phyloP scores from a whole-genome alignment of 2,113 vertebrate species.

The Nycticorax nycticorax region DNA sequence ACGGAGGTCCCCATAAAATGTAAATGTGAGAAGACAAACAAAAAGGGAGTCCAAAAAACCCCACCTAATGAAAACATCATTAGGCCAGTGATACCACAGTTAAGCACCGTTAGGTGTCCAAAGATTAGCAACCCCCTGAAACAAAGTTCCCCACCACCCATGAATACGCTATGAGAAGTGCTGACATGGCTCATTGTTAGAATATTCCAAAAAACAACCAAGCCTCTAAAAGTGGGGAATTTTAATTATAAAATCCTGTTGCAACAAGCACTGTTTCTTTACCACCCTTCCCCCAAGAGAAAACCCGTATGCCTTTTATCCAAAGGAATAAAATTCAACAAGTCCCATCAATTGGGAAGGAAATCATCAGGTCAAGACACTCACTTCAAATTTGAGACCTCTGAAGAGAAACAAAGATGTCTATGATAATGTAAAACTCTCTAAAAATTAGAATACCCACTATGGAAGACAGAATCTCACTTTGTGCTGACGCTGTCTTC shows the following conservation, averaged over 20 bases:
- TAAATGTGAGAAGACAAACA: neutral
- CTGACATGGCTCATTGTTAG: neutral
- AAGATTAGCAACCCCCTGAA: neutral
- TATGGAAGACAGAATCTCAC: neutral
- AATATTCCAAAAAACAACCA: neutral
- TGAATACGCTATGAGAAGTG: neutral
- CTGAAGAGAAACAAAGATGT: neutral
- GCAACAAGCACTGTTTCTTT: neutral
- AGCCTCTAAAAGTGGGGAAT: neutral
- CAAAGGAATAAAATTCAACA: neutral
- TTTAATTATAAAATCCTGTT: slow-evolving; percentile 28
- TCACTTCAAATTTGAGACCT: neutral
- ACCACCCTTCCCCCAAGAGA: neutral
- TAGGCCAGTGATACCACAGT: neutral
- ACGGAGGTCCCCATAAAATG: neutral
- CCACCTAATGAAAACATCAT: neutral
- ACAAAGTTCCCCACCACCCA: neutral
- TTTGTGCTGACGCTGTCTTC: neutral
- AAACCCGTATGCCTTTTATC: neutral
- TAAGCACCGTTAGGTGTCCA: neutral
- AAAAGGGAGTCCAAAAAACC: neutral
- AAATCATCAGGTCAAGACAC: neutral
- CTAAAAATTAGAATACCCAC: neutral
- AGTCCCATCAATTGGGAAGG: neutral
- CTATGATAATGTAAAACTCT: neutral